phyloP scores from a whole-genome alignment of 2,113 vertebrate species.

The Cavia porcellus region DNA sequence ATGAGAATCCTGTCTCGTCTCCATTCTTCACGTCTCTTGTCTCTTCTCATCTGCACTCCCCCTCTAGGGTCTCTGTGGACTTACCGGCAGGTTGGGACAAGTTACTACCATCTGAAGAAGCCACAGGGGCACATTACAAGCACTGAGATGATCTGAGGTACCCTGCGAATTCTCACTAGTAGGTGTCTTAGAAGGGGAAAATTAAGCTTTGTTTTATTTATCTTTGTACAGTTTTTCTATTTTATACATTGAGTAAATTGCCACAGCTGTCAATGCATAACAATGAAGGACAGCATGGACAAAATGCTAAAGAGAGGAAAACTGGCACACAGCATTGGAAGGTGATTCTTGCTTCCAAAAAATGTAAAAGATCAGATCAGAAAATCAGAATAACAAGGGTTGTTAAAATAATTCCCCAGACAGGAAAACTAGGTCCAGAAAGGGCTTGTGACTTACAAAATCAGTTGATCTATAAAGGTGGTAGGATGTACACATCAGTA shows the following conservation, averaged over 20 bases:
- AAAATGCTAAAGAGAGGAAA: conserved; percentile 27
- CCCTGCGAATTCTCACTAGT: neutral
- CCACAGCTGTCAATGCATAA: neutral
- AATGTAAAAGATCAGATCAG: neutral
- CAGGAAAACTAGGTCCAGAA: neutral
- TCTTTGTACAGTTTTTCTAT: neutral
- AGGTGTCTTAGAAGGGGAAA: conserved; percentile 11
- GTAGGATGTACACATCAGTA: neutral
- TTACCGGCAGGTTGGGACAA: neutral
- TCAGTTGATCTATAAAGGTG: neutral
- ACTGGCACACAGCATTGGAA: neutral
- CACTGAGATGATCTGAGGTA: neutral
- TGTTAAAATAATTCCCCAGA: neutral
- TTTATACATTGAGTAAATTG: conserved; percentile 60
- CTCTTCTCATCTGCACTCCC: too few relatives aligned
- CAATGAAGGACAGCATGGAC: neutral
- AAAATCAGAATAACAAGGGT: neutral
- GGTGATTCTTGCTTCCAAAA: neutral
- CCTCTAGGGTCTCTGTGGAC: too few relatives aligned
- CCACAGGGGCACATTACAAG: neutral
- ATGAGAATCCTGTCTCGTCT: too few relatives aligned
- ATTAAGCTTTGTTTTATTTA: neutral
- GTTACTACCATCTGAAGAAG: neutral
- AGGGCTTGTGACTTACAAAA: neutral
- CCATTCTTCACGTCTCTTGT: too few relatives aligned